Conservation (phyloP, 2,888 invertebrate species). For the Macrostomum cliftonense region DNA sequence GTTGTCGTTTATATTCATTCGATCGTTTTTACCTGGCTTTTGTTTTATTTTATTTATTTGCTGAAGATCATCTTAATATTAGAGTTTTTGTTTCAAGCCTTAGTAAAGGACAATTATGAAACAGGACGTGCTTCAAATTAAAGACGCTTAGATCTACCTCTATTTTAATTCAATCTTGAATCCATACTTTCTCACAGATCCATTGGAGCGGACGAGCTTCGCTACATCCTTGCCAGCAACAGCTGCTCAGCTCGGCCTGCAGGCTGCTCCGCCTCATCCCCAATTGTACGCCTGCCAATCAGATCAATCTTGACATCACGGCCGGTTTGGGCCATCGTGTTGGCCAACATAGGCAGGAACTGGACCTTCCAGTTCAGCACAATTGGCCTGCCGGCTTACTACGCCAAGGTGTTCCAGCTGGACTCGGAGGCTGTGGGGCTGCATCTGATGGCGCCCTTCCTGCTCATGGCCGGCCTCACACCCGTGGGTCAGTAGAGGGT, state of each 20-base stretch:
- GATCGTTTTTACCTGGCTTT: too few relatives aligned
- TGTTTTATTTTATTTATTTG: too few relatives aligned
- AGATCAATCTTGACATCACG: slow-evolving; percentile 11
- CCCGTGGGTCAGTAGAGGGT: slow-evolving; percentile 6
- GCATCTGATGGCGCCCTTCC: slow-evolving; percentile 3
- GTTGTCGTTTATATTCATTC: too few relatives aligned
- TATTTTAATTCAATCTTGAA: too few relatives aligned
- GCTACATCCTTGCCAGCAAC: slow-evolving; percentile 1
- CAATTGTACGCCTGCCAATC: slow-evolving; percentile 7
- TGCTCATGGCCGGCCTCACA: slow-evolving; percentile 7
- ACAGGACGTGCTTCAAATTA: too few relatives aligned
- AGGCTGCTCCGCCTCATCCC: not conserved
- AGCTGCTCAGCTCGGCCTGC: too few relatives aligned
- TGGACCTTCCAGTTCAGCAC: slow-evolving; percentile 13
- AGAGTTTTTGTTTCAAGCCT: too few relatives aligned
- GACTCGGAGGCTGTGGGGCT: slow-evolving; percentile 2
- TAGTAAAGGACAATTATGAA: too few relatives aligned
- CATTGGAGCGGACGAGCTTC: not conserved
- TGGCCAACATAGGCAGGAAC: slow-evolving; percentile 12
- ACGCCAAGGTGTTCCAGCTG: not conserved
- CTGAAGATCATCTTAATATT: too few relatives aligned
- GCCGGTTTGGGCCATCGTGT: slow-evolving; percentile 10
- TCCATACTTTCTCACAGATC: not conserved
- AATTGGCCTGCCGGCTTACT: slow-evolving; percentile 8
- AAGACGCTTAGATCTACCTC: too few relatives aligned